Evolutionary conservation across 1,140 invertebrate genomes (phyloP).

Genomic region (Bombus huntii): DNA sequence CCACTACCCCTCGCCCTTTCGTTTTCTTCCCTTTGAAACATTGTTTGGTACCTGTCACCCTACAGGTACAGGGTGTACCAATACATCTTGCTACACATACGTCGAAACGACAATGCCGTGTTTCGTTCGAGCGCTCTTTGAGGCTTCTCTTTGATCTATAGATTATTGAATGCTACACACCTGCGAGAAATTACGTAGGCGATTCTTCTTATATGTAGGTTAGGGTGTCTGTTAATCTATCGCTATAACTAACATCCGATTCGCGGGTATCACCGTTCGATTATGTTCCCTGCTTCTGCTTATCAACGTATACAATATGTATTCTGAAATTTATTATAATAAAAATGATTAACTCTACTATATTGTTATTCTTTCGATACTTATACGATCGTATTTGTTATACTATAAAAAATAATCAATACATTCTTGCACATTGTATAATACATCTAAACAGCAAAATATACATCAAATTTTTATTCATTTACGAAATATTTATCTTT

Average conservation of each 20-base stretch:
- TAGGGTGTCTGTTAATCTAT: slow-evolving; percentile 58
- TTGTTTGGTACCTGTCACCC: slow-evolving; percentile 80
- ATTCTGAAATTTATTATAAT: neutral
- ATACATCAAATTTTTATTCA: neutral
- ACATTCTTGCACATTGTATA: neutral
- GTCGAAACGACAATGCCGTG: slow-evolving; percentile 72
- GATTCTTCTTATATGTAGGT: slow-evolving; percentile 65
- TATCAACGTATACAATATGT: neutral
- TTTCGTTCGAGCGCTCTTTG: slow-evolving; percentile 53
- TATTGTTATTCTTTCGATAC: neutral
- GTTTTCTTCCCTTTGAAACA: slow-evolving; percentile 74
- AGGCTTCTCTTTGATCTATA: slow-evolving; percentile 76
- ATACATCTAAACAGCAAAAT: neutral
- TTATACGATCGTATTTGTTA: slow-evolving; percentile 16
- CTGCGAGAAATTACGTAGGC: slow-evolving; percentile 65
- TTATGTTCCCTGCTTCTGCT: neutral
- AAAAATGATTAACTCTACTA: neutral
- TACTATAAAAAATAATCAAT: neutral
- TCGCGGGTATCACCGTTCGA: neutral
- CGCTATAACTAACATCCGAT: neutral
- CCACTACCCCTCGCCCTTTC: slow-evolving; percentile 35
- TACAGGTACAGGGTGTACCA: slow-evolving; percentile 72
- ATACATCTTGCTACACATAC: slow-evolving; percentile 49
- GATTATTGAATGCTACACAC: slow-evolving; percentile 75
- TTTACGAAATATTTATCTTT: neutral